phyloP scores from a whole-genome alignment of 2,797 vertebrate species.

The Botia kubotai region DNA sequence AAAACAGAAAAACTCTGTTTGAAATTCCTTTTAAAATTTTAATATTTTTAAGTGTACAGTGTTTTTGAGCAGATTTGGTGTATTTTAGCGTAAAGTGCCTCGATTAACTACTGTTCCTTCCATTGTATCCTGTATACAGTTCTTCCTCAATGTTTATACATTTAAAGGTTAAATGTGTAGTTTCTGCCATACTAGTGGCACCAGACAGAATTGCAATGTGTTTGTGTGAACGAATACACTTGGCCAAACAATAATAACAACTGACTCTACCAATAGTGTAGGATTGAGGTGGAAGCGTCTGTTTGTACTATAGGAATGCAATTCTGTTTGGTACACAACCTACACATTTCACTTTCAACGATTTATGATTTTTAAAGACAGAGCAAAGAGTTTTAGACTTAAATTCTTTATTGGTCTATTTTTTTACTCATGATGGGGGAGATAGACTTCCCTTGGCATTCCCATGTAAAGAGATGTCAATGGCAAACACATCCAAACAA shows the following conservation, averaged over 20 bases:
- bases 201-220: not conserved
- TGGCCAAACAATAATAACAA: not conserved
- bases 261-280: not conserved
- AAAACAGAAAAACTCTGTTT: too few species aligned
- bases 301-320: not conserved
- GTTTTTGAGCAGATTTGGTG: too few species aligned
- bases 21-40: too few species aligned
- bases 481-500: conserved; percentile 82
- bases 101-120: too few species aligned
- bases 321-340: not conserved
- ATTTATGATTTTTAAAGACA: conserved; percentile 44
- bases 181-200: not conserved
- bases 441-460: conserved; percentile 79
- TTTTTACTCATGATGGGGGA: conserved; percentile 72
- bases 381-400: conserved; percentile 55
- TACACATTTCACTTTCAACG: conserved; percentile 3
- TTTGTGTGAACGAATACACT: not conserved
- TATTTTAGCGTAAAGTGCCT: too few species aligned
- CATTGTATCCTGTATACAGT: not conserved
- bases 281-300: not conserved
- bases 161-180: not conserved
- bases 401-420: conserved; percentile 74
- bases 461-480: conserved; percentile 83
- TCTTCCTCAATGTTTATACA: not conserved
- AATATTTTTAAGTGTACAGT: too few species aligned